Evolutionary conservation across 2,797 vertebrate species (phyloP), one percentile per base, ranked within the genome.

Genomic region (Sciurus vulgaris): DNA sequence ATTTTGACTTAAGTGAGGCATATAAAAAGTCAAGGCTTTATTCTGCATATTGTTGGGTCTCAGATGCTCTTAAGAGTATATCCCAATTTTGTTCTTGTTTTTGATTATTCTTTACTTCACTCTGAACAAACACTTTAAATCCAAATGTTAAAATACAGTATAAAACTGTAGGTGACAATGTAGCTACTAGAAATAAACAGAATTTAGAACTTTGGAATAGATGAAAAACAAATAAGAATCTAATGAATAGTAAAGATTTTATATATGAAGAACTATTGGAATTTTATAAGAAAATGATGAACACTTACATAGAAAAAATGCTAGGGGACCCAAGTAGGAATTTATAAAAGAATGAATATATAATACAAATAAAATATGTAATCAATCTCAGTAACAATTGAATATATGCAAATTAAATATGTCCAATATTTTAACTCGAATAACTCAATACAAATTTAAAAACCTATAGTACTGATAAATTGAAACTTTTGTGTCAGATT

Each of bases 31-130:
- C 44, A 77, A 47, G 22, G 10, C 33, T 35, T 86, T 76, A 61
- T 49, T 90, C 35, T 73, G 28, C 4, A 33, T 69, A 30, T 86
- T 14, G 30, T 92, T 87, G 54, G 70, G 24, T n/a, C 18, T 95
- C 24, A 78, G 63, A 92, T 33, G 41, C 26, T 73, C 20, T 91
- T 77, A 65, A 20, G 3, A 92, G 7, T 47, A 9, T 33, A 84
- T 59, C 35, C 65, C 61, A 22, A 92, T 69, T 93, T 72, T 91
- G 2, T 83, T 72, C 33, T 38, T 86, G 11, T 9, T n/a, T 95
- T 93, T 86, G 41, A 49, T 74, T 74, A 77, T 83, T 84, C 54
- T 92, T 89, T 95, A n/a, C 41, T 86, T 96, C n/a, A 82, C 28
- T 91, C 73, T 91, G 30, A 83, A 59, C 26, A 95, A 84, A 86